Base-by-base conservation (phyloP, 30 jellyfish, hydroid and myxozoan genomes). In the Pseudorhiza aurosa region DNA sequence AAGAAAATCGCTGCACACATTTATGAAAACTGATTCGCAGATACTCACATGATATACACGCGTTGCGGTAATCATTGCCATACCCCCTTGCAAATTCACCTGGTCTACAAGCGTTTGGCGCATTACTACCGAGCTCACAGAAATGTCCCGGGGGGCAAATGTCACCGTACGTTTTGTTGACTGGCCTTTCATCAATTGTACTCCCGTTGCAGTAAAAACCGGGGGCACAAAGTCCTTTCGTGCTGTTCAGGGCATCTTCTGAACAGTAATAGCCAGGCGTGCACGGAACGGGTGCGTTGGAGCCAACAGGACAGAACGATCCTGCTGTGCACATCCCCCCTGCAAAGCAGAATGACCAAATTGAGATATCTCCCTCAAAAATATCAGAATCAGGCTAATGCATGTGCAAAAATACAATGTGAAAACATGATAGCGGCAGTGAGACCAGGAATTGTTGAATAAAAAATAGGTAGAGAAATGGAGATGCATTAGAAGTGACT, bases 111-210 rank as follows among this genome's bases (percentile, higher is more conserved):
- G 99, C 96, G 25, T 81, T 81, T 18, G 99, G 97, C 35, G 97
- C 96, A 22, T 58, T 69, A 82, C 96, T 80, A 1, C 97, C 97
- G 31, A 49, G 68, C 50, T 81, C 97, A 57, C 99, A 93, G 51
- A 24, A 93, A 72, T 93, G 95, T 9, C 99, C 99, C 17, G 97
- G 97, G 53, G 97, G 97, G 70, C 99, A 93, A 21, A 93, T 93
- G 58, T 93, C 97, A 8, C 99, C 99, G 53, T 93, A 93, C 44
- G 95, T 69, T 51, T 93, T 67, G 88, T 93, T 93, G 15, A 93
- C 94, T 29, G 99, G 99, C 22, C 84, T 35, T 65, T 82, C 88
- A 2, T 86, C 97, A 19, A 83, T 93, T 24, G 99, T 55, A 64
- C 99, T 79, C n/a, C 97, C 96, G 46, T 82, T 86, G 68, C 99